Percentiles rank a stretch among this genome's conserved stretches.
phyloP scores from a whole-genome alignment of 2,797 vertebrate genomes.

The Neoniphon sammara region DNA sequence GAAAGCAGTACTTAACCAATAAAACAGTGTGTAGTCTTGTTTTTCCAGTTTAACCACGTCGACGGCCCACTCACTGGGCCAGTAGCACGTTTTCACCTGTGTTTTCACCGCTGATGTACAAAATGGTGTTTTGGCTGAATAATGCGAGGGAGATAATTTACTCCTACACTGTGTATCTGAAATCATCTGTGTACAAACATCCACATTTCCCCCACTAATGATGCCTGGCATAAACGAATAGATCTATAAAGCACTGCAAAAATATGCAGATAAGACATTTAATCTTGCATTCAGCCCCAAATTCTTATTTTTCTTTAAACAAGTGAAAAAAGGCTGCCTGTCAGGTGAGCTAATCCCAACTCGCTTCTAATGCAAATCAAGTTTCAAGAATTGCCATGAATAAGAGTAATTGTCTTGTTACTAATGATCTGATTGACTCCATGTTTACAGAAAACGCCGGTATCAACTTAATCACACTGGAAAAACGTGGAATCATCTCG shows the following conservation, averaged over 20 bases:
- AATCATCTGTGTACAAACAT: constrained; percentile 37
- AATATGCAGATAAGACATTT: constrained; percentile 37
- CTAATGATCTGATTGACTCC: too few species aligned
- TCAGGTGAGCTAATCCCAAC: too few species aligned
- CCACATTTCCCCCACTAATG: constrained; percentile 44
- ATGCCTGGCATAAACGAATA: constrained; percentile 51
- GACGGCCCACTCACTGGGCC: too few species aligned
- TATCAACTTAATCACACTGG: background rate
- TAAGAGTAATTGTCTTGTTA: too few species aligned
- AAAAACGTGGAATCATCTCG: background rate
- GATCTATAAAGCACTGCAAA: constrained; percentile 38
- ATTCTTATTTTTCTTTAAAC: too few species aligned
- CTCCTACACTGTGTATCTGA: background rate
- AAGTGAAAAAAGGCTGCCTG: too few species aligned
- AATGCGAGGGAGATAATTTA: constrained; percentile 50
- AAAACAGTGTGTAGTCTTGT: too few species aligned
- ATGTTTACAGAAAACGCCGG: too few species aligned
- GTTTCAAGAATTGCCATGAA: background rate
- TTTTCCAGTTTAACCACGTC: too few species aligned
- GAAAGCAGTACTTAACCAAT: too few species aligned
- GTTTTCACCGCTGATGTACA: constrained; percentile 21
- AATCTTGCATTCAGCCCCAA: background rate
- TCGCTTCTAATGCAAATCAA: background rate
- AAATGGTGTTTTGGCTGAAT: constrained; percentile 41
- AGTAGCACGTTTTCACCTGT: constrained; percentile 15